Base-by-base conservation (phyloP, 1,140 invertebrate species). In the Wasmannia auropunctata region DNA sequence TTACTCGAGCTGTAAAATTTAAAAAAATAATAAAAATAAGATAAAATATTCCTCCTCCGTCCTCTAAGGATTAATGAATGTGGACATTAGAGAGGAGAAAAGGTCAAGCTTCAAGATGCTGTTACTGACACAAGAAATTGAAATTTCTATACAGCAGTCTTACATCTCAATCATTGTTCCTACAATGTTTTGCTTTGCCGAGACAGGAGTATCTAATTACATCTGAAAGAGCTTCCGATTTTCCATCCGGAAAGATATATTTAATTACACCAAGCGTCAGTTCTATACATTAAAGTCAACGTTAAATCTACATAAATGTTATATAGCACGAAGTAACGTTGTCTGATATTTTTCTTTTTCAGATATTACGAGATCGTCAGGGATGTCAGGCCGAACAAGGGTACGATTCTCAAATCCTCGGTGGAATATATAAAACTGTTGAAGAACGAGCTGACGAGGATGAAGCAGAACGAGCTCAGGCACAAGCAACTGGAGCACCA, bases 331-430 rank as follows among this genome's bases (percentile, higher is more conserved):
- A 34, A 7, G 10, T 86, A 79, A 80, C 22, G 5, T 43, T 22
- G 28, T 40, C 14, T 16, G n/a, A 11, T n/a, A n/a, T 22, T 10
- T 14, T 67, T 49, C 4, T 34, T 22, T 90, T 91, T 0, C 89
- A 95, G 94, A 28, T 97, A 97, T 94, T 98, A 98, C 93, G 98
- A 98, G 91, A 97, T 98, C 8, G 98, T 98, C 0, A 96, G 98
- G 11, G 98, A 98, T 93, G 97, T 98, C 19, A 96, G 98, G 62
- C 98, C 98, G 22, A 98, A 99, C 94, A 99, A 99, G 94, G 99
- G 99, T n/a, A 99, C 98, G 1, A 99, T 99, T 87, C 96, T 99
- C 0, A 99, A 99, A 95, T 99, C 98, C 0, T 99, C 98, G 1
- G 99, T 99, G 14, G 99, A 99, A 92, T 99, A 99, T 93, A 99